A percentile compares a stretch with the other conserved stretches of the same genome.
Evolutionary conservation across 2,113 vertebrate species (phyloP).

Genomic region (Regulus satrapa): DNA sequence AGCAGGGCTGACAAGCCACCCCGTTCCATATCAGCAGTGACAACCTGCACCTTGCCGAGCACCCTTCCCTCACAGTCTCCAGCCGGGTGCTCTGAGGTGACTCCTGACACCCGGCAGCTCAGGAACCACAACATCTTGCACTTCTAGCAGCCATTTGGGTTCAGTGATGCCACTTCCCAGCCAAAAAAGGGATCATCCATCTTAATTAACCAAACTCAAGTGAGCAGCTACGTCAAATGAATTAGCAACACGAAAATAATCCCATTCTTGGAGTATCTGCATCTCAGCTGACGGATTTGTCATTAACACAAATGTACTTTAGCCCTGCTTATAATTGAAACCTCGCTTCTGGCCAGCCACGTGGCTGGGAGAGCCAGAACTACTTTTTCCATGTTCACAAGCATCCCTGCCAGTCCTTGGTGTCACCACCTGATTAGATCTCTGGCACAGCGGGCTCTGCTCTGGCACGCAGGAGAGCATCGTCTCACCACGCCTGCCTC

Average conservation of each 20-base stretch:
- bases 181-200: not conserved
- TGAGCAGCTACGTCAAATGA: not conserved
- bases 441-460: not conserved
- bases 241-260: not conserved
- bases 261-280: not conserved
- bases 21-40: accelerated
- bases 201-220: not conserved
- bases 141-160: not conserved
- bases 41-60: accelerated
- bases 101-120: not conserved
- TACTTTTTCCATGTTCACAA: constrained; percentile 24
- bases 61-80: not conserved
- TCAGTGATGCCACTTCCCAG: not conserved
- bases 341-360: not conserved
- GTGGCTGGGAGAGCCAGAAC: not conserved
- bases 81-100: not conserved
- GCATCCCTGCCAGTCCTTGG: not conserved
- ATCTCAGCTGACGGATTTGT: not conserved
- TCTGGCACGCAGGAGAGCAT: not conserved
- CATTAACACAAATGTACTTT: not conserved
- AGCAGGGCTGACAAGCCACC: accelerated
- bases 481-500: not conserved
- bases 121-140: not conserved
- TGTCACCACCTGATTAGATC: constrained; percentile 59
- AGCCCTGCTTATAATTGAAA: not conserved